Evolutionary conservation across 2,113 vertebrate genomes (phyloP).

Genomic region (Cacatua alba): DNA sequence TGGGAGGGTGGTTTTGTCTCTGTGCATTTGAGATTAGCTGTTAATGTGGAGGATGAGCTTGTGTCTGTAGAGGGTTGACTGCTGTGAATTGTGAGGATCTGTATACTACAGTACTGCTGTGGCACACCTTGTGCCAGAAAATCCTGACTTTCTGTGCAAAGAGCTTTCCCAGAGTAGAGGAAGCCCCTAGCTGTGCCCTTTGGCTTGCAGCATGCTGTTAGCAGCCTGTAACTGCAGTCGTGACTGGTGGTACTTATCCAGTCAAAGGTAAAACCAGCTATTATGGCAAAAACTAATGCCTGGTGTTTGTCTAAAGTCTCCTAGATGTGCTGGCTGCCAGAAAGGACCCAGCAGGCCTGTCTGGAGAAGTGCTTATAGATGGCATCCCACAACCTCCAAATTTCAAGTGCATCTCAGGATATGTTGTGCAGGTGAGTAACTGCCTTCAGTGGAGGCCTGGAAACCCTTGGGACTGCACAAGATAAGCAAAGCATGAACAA

Average conservation of each 20-base stretch:
- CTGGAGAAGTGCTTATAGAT: conserved; percentile 64
- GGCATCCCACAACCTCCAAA: conserved; percentile 50
- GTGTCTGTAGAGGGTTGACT: background rate
- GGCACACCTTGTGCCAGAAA: background rate
- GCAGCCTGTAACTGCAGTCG: background rate
- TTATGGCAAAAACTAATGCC: background rate
- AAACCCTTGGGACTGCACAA: background rate
- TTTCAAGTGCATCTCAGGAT: conserved; percentile 69
- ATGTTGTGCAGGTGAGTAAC: conserved; percentile 62
- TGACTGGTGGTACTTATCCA: background rate
- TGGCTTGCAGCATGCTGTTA: background rate
- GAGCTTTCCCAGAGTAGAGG: background rate
- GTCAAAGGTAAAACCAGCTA: background rate
- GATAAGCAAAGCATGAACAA: background rate
- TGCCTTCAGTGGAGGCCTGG: background rate
- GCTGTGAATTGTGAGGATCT: background rate
- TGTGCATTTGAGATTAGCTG: background rate
- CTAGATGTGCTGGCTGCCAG: conserved; percentile 83
- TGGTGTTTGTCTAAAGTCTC: conserved; percentile 72
- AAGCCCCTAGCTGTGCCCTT: background rate
- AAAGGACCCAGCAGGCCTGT: conserved; percentile 80
- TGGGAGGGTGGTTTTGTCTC: background rate
- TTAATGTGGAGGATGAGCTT: background rate
- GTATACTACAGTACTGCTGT: background rate
- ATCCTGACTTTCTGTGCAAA: background rate